Percentiles rank a stretch among this genome's conserved stretches.
Conservation (phyloP, 2,113 vertebrate genomes). For the Aptenodytes patagonicus region DNA sequence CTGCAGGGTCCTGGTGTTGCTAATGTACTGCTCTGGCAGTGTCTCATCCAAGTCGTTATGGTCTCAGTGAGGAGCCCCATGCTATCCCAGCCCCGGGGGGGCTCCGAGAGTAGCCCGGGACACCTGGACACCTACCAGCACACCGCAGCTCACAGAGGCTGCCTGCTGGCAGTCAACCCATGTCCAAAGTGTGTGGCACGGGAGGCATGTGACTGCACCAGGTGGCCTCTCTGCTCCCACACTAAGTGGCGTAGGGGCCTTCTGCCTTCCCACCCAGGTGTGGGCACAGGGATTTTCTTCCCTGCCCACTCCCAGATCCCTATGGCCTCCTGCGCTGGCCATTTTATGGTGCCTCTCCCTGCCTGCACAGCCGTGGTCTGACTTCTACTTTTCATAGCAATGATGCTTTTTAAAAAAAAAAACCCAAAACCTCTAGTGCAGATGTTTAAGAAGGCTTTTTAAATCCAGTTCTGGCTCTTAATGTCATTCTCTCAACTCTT, state of each 20-base stretch:
- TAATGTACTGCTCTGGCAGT: neutral
- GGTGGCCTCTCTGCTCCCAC: neutral
- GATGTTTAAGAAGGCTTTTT: neutral
- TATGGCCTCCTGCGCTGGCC: accelerated
- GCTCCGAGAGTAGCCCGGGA: neutral
- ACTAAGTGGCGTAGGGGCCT: accelerated
- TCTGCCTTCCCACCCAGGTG: neutral
- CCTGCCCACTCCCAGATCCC: neutral
- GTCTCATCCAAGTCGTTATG: accelerated
- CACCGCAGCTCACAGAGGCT: neutral
- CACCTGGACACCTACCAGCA: neutral
- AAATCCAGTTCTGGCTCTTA: neutral
- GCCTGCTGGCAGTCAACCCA: accelerated
- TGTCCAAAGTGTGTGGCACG: accelerated
- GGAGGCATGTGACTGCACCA: neutral
- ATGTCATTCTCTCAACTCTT: neutral
- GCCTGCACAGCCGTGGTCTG: accelerated
- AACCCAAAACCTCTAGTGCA: neutral
- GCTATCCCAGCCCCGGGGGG: neutral
- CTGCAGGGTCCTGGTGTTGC: neutral
- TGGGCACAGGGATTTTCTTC: neutral
- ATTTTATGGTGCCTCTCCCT: neutral
- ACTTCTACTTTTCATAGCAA: neutral
- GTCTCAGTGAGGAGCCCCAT: neutral
- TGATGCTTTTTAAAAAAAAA: neutral